Conservation (phyloP, 2,888 invertebrate species). For the Lasioglossum figueresi region DNA sequence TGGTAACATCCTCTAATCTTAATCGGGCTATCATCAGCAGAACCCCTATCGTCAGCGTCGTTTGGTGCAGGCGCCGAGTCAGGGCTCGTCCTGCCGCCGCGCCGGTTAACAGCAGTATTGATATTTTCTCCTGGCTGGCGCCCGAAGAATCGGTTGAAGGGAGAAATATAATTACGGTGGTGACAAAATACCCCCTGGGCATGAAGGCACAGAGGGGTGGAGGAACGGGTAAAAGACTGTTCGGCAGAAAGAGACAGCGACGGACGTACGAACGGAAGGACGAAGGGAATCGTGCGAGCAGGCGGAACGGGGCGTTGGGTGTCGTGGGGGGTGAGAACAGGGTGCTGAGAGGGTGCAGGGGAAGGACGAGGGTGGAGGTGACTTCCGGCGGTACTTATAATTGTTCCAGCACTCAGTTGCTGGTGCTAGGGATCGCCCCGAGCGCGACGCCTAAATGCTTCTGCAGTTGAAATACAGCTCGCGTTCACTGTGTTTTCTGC, state of each 20-base stretch:
- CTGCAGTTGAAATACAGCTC: slow-evolving; percentile 66
- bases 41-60: slow-evolving; percentile 34
- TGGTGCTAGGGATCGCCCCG: slow-evolving; percentile 70
- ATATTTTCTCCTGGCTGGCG: slow-evolving; percentile 68
- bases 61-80: slow-evolving; percentile 25
- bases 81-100: slow-evolving; percentile 25
- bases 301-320: slow-evolving; percentile 37
- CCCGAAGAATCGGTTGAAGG: slow-evolving; percentile 70
- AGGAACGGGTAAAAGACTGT: slow-evolving; percentile 39
- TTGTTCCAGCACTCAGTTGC: slow-evolving; percentile 76
- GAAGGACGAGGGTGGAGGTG: slow-evolving; percentile 48
- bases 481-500: slow-evolving; percentile 49
- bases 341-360: background rate
- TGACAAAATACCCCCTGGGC: slow-evolving; percentile 79
- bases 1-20: background rate
- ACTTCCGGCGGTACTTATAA: slow-evolving; percentile 80
- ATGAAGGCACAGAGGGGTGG: slow-evolving; percentile 45
- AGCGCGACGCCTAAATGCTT: slow-evolving; percentile 75
- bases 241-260: slow-evolving; percentile 47
- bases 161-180: slow-evolving; percentile 80
- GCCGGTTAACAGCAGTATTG: slow-evolving; percentile 66
- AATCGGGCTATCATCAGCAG: background rate
- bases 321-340: slow-evolving; percentile 20
- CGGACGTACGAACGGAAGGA: slow-evolving; percentile 57
- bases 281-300: slow-evolving; percentile 55